phyloP scores from a whole-genome alignment of 2,888 invertebrate species.

The Aspidiotus rigidus region DNA sequence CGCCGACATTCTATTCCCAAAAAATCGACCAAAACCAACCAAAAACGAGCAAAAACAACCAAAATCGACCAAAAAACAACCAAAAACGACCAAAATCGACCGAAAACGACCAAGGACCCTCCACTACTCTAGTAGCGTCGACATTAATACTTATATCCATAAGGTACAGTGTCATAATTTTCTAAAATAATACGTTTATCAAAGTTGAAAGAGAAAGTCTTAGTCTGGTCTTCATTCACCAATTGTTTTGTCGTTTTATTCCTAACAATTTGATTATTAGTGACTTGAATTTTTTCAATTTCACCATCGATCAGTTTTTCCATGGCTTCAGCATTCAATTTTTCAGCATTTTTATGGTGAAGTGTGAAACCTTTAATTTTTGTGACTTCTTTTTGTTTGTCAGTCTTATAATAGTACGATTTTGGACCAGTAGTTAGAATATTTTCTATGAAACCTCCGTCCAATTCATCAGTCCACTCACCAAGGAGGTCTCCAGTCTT shows the following conservation, averaged over 20 bases:
- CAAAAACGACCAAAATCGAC: no score
- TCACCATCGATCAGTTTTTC: background rate
- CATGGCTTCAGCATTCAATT: background rate
- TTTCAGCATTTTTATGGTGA: conserved; percentile 12
- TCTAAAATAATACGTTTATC: background rate
- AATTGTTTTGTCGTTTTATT: conserved; percentile 6
- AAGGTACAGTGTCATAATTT: background rate
- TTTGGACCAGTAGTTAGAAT: conserved; percentile 8
- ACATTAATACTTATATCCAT: background rate
- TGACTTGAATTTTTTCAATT: background rate
- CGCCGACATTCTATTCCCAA: no score
- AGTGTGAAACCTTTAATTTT: conserved; percentile 29
- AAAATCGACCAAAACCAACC: no score
- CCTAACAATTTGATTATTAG: background rate
- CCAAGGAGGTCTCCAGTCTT: conserved; percentile 31
- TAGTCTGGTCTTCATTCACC: background rate
- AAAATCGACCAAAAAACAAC: no score
- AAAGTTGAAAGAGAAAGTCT: background rate
- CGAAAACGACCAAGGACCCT: no score
- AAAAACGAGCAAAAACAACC: no score
- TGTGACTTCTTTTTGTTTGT: conserved; percentile 4
- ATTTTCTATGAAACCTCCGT: background rate
- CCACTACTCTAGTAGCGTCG: no score
- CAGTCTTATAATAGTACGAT: conserved; percentile 8
- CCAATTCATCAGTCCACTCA: conserved; percentile 19